phyloP scores from a whole-genome alignment of 1,140 invertebrate genomes.

The Hyles vespertilio region DNA sequence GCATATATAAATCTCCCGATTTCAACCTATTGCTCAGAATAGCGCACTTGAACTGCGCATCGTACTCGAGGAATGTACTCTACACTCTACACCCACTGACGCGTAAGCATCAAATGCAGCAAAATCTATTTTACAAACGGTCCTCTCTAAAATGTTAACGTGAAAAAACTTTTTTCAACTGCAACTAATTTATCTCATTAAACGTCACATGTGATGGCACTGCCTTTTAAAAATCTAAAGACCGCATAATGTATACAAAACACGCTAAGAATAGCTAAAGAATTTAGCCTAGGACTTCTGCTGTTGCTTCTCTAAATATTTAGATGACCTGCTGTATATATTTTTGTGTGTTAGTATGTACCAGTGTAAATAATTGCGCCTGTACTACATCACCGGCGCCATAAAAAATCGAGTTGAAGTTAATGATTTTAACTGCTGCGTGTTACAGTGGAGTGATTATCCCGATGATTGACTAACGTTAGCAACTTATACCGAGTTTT shows the following conservation, averaged over 20 bases:
- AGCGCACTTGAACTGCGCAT: conserved; percentile 25
- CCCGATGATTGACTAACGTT: conserved; percentile 1
- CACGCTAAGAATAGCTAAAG: not conserved
- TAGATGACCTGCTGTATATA: conserved; percentile 39
- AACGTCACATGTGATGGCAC: not conserved
- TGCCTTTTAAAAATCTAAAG: not conserved
- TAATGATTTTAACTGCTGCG: conserved; percentile 9
- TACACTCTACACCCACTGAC: too few relatives aligned
- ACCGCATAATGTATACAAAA: conserved; percentile 4
- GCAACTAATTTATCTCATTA: too few relatives aligned
- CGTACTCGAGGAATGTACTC: conserved; percentile 4
- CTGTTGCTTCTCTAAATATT: conserved; percentile 48
- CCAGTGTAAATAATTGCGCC: conserved; percentile 31
- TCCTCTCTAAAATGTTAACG: too few relatives aligned
- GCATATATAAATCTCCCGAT: conserved; percentile 61
- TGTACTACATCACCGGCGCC: conserved; percentile 14
- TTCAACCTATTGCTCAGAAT: conserved; percentile 46
- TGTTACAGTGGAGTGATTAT: not conserved
- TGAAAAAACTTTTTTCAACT: too few relatives aligned
- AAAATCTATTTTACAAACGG: too few relatives aligned
- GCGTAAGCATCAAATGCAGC: too few relatives aligned
- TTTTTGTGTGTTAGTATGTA: conserved; percentile 24
- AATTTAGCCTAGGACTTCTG: not conserved
- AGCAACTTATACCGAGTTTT: not conserved
- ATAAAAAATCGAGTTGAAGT: conserved; percentile 11